Base-by-base conservation (phyloP, 1,140 invertebrate species). In the Conopomorpha cramerella region DNA sequence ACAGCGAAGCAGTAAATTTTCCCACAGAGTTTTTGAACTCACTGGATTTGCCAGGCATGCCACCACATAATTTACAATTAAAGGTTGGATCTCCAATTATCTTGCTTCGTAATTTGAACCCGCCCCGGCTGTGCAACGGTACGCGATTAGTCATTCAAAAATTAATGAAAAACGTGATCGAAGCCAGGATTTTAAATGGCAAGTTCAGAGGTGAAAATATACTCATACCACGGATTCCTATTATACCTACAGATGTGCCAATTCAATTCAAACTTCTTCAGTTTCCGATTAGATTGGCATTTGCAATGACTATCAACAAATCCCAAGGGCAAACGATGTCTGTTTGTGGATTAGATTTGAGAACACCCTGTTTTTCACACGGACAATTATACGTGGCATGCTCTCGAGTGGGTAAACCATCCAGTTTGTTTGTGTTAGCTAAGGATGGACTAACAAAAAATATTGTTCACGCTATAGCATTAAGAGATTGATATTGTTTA, bases 301-400 rank as follows among this genome's bases (percentile, higher is more conserved):
- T 83, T 55, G 68, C 73, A 10, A 73, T 82, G 60, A 79, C 74
- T 16, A 77, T 79, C 30, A 81, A 79, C 42, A 82, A 82, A 55
- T 62, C 63, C n/a, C 78, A 82, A 57, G 79, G 78, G 13, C 76
- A 81, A 46, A 57, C 45, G 30, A 45, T 59, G 49, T 43, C 42
- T 39, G 47, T 50, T 44, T 60, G 43, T 35, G 45, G 45, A 16
- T 45, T 52, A 37, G 43, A 44, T 34, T 43, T 45, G 36, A 34
- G 43, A 41, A 38, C 39, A 38, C 39, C 36, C 38, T 51, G 41
- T 43, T 48, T 48, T 39, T 45, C 43, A 38, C 44, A 46, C 45
- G 44, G 46, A 30, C 41, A 51, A 32, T 41, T 50, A 44, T 43
- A 50, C 36, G 43, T 50, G 39, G 48, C 48, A 35, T 45, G 39